These are phyloP conservation scores for Buceros bicornis DNA, from an alignment of 2,797 vertebrate species.

Conservation along the genomic window DNA sequence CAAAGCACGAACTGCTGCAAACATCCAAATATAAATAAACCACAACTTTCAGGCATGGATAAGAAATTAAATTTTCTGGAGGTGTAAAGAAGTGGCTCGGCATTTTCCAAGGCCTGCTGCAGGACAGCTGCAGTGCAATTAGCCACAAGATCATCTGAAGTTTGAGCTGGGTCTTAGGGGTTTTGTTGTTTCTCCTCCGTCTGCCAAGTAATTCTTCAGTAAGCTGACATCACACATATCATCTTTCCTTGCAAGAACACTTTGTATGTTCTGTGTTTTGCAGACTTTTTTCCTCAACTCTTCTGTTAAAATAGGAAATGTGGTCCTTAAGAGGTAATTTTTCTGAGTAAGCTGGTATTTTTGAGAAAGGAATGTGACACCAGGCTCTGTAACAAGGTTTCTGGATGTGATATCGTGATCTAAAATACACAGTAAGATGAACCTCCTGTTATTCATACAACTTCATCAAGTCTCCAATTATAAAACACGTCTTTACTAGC, in stretches of 20 bases:
- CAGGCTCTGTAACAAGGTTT: not conserved
- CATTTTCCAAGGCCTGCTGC: not conserved
- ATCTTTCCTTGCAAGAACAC: slow-evolving; percentile 32
- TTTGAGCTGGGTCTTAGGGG: not conserved
- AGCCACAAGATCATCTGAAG: not conserved
- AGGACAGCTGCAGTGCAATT: slow-evolving; percentile 64
- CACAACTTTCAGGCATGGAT: not conserved
- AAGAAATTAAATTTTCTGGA: not conserved
- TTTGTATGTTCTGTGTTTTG: not conserved
- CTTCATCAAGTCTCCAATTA: rapidly evolving
- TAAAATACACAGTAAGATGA: not conserved
- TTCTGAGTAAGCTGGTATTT: not conserved
- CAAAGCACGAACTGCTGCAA: not conserved
- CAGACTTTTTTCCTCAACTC: not conserved
- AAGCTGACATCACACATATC: slow-evolving; percentile 48
- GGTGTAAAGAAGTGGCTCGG: not conserved
- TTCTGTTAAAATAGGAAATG: not conserved
- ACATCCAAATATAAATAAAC: not conserved
- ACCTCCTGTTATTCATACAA: not conserved
- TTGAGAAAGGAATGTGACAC: not conserved
- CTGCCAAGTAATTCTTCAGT: slow-evolving; percentile 65
- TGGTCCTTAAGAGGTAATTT: not conserved
- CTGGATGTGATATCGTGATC: not conserved
- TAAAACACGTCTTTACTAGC: not conserved
- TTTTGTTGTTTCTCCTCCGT: slow-evolving; percentile 48